Conservation (phyloP, 2,888 invertebrate genomes). For the Leistus spinibarbis region DNA sequence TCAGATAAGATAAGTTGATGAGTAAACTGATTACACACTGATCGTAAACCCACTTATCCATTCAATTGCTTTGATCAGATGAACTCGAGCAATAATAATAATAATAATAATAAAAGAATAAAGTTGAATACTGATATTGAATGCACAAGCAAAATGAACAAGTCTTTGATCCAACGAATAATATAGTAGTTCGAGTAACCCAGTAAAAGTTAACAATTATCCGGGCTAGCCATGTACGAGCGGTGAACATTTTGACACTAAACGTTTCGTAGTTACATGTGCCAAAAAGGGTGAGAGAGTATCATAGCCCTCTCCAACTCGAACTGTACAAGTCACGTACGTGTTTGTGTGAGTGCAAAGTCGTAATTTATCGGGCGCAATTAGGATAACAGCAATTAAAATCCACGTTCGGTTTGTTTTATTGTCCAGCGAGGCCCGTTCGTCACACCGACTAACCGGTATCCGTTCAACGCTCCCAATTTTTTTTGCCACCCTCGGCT, state of each 20-base stretch:
- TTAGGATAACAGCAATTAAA: constrained; percentile 38
- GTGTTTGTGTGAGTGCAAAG: constrained; percentile 2
- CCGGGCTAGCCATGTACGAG: constrained; percentile 6
- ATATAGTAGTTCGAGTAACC: not conserved
- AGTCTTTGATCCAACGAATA: too few species aligned
- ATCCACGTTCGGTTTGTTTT: constrained; percentile 38
- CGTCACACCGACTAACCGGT: not conserved
- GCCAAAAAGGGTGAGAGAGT: not conserved
- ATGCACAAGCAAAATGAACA: too few species aligned
- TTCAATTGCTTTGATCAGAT: too few species aligned
- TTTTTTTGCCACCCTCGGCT: not conserved
- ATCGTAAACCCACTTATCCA: too few species aligned
- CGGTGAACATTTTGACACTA: not conserved
- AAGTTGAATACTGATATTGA: too few species aligned
- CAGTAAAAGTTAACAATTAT: not conserved
- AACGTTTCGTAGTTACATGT: not conserved
- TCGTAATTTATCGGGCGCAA: constrained; percentile 36
- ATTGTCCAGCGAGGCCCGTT: constrained; percentile 17
- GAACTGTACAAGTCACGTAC: not conserved
- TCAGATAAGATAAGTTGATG: too few species aligned
- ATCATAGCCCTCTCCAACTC: too few species aligned
- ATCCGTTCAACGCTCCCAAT: not conserved
- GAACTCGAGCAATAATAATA: too few species aligned
- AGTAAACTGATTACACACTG: too few species aligned
- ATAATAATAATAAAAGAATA: too few species aligned